Conservation (phyloP, 2,113 vertebrate species). For the Saguinus imperator region DNA sequence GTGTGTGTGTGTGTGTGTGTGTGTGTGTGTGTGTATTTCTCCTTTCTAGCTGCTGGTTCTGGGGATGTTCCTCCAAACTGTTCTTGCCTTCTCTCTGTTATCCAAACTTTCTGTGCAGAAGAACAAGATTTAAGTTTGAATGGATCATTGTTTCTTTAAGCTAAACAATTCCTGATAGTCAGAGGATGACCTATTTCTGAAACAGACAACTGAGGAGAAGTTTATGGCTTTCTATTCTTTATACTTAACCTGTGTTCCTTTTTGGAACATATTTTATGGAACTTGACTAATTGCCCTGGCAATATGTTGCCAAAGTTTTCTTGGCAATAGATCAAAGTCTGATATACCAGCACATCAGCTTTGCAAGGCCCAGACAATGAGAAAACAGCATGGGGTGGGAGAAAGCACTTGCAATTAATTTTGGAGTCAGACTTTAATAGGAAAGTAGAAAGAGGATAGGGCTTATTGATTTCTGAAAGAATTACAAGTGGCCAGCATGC, state of each 20-base stretch:
- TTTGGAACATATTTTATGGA: conserved; percentile 57
- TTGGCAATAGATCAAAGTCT: conserved; percentile 45
- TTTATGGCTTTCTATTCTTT: conserved; percentile 57
- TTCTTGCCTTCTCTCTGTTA: not conserved
- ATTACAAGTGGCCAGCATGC: not conserved
- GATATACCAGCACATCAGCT: not conserved
- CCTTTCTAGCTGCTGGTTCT: not conserved
- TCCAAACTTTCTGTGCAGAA: conserved; percentile 42
- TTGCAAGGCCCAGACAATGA: not conserved
- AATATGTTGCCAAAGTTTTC: conserved; percentile 19
- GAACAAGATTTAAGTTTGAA: conserved; percentile 51
- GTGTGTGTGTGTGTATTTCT: not conserved
- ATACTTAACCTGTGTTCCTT: conserved; percentile 60
- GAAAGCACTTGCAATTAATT: not conserved
- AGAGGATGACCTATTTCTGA: conserved; percentile 43
- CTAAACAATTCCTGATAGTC: conserved; percentile 40
- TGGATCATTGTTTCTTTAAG: conserved; percentile 62
- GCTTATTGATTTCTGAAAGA: conserved; percentile 40
- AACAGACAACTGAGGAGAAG: conserved; percentile 13
- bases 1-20: not conserved
- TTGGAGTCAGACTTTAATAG: not conserved
- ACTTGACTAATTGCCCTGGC: conserved; percentile 48
- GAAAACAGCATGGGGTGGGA: not conserved
- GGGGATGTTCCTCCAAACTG: not conserved
- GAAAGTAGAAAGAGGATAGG: not conserved